Base-by-base conservation (phyloP, 2,888 invertebrate species). In the Polydrusus tereticollis region DNA sequence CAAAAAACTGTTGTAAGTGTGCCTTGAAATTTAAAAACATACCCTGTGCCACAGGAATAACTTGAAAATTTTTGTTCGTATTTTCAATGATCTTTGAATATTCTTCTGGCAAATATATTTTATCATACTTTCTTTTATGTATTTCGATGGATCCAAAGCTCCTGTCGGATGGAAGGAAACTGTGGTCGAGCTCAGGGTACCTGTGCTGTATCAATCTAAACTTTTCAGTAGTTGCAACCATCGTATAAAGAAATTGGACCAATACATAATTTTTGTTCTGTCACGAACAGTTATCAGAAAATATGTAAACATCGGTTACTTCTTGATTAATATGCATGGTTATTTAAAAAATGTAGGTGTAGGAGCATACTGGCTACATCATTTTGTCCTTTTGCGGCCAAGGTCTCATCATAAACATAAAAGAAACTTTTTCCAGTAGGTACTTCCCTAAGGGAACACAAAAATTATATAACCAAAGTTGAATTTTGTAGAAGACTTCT, bases 391-490 rank as follows among this genome's bases (percentile, higher is more conserved):
- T 76, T 77, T 26, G 12, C 36, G 10, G 36, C 36, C 58, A 60
- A 4, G 4, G 33, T 58, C 68, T 76, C 77, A 50, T 76, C 73
- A 58, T 74, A 77, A 47, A 75, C 50, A 63, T 73, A 77, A 65
- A 76, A 76, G 33, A 65, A 69, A 20, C 70, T 33, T 57, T 55
- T 72, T 43, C 71, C 72, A 29, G 65, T 72, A 67, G n/a, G n/a
- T n/a, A n/a, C 72, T 41, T 78, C 33, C 55, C 75, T 18, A 75
- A 75, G 66, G 72, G 69, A 18, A 78, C 62, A 45, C 77, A 77
- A 66, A 77, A 75, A 47, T 78, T 78, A 55, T 73, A 77, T 18
- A 72, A 47, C 74, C 77, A 78, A 38, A 76, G 60, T 38, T 71
- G 71, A 20, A 71, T 76, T 57, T 64, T 57, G 47, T 75, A 75